Conservation (phyloP, 2,113 vertebrate genomes). For the Lasiurus borealis region DNA sequence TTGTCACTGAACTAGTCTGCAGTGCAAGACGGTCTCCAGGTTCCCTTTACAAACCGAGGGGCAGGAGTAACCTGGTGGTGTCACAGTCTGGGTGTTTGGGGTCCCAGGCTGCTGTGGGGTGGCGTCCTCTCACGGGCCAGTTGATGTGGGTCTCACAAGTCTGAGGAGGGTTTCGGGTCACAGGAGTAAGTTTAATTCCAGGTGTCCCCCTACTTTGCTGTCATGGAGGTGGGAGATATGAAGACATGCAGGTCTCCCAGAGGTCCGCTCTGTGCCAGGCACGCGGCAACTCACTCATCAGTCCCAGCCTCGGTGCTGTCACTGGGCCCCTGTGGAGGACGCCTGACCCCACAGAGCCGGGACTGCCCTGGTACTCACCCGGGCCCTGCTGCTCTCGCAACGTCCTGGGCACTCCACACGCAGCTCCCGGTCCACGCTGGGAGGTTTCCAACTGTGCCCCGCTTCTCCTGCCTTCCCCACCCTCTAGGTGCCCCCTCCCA, state of each 20-base stretch:
- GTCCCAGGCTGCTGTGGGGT: background rate
- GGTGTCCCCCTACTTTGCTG: background rate
- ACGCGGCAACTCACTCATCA: fast-evolving
- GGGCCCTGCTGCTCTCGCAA: fast-evolving
- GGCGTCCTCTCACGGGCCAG: background rate
- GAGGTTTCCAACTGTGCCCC: background rate
- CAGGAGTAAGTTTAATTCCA: too few relatives aligned
- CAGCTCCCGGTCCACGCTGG: fast-evolving
- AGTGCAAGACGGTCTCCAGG: background rate
- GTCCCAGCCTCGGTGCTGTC: background rate
- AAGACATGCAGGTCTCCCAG: fast-evolving
- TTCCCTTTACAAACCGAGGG: background rate
- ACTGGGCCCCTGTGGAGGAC: background rate
- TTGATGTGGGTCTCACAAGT: fast-evolving
- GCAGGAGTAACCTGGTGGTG: fast-evolving
- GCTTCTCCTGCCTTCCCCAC: fast-evolving
- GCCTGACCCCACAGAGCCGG: fast-evolving
- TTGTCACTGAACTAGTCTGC: background rate
- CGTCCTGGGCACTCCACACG: background rate
- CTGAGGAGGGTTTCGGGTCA: too few relatives aligned
- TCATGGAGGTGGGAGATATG: background rate
- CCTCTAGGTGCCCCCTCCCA: background rate
- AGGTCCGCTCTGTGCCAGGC: background rate
- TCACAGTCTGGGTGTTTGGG: background rate
- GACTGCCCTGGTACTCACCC: background rate